Percentiles rank a stretch among this genome's conserved stretches.
These are phyloP conservation scores for Holothuria scabra DNA, from an alignment of 53 echinoderm and acorn worm species.

Conservation along the genomic window DNA sequence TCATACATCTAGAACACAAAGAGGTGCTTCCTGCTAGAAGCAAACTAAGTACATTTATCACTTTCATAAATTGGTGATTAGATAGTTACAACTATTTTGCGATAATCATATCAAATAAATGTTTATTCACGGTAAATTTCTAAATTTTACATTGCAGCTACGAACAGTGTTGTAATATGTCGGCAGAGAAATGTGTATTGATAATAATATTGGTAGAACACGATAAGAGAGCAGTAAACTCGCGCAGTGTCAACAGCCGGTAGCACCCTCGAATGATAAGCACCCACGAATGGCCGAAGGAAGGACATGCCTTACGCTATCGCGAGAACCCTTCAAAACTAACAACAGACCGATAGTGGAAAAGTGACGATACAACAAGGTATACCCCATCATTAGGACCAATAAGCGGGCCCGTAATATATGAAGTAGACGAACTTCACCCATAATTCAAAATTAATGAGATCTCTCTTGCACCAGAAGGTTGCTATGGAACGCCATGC, in stretches of 20 bases:
- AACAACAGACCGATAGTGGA: too few relatives aligned
- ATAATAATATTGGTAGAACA: constrained; percentile 40
- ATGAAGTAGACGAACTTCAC: too few relatives aligned
- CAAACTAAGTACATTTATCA: constrained; percentile 23
- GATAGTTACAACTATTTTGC: constrained; percentile 28
- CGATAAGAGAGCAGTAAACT: constrained; percentile 29
- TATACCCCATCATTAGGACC: too few relatives aligned
- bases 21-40: constrained; percentile 15
- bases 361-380: too few relatives aligned
- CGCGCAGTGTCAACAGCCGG: constrained; percentile 21
- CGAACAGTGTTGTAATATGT: not conserved
- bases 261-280: not conserved
- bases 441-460: constrained; percentile 38
- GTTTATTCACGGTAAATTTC: constrained; percentile 35
- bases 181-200: not conserved
- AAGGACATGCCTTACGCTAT: too few relatives aligned
- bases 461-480: not conserved
- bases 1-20: constrained; percentile 20
- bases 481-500: not conserved
- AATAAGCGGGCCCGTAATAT: too few relatives aligned
- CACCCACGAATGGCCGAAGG: too few relatives aligned
- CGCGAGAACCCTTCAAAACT: too few relatives aligned
- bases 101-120: constrained; percentile 36
- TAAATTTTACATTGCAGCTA: not conserved
- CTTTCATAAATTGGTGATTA: constrained; percentile 39